phyloP scores from a whole-genome alignment of 1,140 invertebrate species.

The Neodiprion fabricii region DNA sequence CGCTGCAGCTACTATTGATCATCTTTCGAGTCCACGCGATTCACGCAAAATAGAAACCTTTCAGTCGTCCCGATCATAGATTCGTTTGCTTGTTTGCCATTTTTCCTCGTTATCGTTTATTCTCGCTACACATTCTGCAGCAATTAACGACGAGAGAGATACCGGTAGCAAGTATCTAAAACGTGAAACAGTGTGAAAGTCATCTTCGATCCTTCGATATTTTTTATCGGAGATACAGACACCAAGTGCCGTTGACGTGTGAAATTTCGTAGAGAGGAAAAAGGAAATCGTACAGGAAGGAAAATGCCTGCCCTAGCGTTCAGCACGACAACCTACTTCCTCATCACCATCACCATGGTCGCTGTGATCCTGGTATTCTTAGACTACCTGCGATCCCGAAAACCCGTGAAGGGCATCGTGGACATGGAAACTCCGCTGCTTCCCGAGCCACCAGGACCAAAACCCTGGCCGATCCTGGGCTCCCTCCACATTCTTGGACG shows the following conservation, averaged over 20 bases:
- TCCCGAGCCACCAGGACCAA: constrained; percentile 64
- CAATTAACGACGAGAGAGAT: not conserved
- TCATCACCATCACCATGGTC: constrained; percentile 36
- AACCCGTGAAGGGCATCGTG: constrained; percentile 17
- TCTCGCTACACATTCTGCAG: no score
- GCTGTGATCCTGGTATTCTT: constrained; percentile 40
- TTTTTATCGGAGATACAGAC: constrained; percentile 6
- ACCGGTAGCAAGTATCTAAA: not conserved
- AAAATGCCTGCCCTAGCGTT: constrained; percentile 32
- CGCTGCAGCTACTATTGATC: constrained; percentile 5
- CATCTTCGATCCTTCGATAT: no score
- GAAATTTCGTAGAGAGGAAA: constrained; percentile 3
- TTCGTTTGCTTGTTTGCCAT: no score
- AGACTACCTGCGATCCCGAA: constrained; percentile 38
- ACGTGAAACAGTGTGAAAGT: no score
- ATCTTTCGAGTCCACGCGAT: not conserved
- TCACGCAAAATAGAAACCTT: no score
- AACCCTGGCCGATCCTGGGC: constrained; percentile 67
- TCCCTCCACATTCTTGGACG: constrained; percentile 66
- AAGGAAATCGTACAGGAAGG: constrained; percentile 6
- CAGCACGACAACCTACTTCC: constrained; percentile 44
- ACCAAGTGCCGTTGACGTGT: not conserved
- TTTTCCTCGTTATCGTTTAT: no score
- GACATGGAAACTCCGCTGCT: constrained; percentile 30
- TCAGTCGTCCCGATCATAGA: no score